Evolutionary conservation across 2,113 vertebrate species (phyloP).

Genomic region (Trogon melanurus): DNA sequence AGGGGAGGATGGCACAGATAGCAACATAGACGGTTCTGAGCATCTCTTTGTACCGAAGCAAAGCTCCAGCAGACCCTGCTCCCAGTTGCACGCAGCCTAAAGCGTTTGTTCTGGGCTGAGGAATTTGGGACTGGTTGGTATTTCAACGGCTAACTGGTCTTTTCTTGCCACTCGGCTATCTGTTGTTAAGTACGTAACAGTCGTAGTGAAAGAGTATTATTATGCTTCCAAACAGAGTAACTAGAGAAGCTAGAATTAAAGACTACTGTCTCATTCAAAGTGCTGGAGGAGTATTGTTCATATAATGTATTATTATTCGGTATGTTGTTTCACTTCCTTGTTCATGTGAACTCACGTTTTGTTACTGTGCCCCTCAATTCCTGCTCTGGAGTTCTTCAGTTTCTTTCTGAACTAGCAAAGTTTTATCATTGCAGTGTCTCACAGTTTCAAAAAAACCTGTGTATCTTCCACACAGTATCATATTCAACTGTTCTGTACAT

Average conservation of each 20-base stretch:
- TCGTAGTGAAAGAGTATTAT: neutral
- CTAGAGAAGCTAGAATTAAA: slow-evolving; percentile 19
- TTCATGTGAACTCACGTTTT: slow-evolving; percentile 2
- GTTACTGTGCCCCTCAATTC: neutral
- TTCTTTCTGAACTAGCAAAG: neutral
- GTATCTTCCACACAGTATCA: neutral
- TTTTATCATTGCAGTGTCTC: neutral
- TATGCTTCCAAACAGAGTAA: neutral
- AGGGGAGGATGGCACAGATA: slow-evolving; percentile 37
- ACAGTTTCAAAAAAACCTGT: neutral
- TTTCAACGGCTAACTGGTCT: neutral
- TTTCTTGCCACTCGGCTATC: neutral
- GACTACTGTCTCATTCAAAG: neutral
- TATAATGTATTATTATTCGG: neutral
- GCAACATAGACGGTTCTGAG: neutral
- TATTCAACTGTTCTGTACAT: fast-evolving
- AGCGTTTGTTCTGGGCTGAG: neutral
- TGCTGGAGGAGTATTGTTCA: neutral
- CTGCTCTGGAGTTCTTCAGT: neutral
- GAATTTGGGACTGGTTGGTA: neutral
- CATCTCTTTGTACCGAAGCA: slow-evolving; percentile 21
- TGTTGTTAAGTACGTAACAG: neutral
- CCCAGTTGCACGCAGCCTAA: neutral
- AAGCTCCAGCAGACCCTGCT: neutral
- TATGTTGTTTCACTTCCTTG: neutral